Evolutionary conservation across 2,113 vertebrate genomes (phyloP).

Genomic region (Myiozetetes cayanensis): DNA sequence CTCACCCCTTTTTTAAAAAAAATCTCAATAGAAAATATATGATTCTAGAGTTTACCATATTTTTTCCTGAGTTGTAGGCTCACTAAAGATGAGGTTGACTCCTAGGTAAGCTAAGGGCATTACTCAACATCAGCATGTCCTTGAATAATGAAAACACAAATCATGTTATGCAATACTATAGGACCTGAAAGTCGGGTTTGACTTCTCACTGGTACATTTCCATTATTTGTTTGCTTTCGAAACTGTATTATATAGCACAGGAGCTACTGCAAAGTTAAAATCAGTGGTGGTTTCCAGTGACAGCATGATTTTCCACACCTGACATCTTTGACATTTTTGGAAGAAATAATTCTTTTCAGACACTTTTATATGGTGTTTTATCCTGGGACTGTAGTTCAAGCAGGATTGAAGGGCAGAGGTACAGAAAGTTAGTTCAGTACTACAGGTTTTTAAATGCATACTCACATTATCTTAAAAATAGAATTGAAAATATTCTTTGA

Average conservation of each 20-base stretch:
- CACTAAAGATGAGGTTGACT: background rate
- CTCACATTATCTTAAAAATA: background rate
- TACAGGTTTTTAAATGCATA: background rate
- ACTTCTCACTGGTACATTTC: conserved; percentile 49
- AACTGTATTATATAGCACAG: background rate
- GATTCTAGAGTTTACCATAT: background rate
- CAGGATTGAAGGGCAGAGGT: background rate
- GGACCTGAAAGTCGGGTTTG: conserved; percentile 52
- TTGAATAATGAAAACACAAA: conserved; percentile 24
- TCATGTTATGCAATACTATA: conserved; percentile 21
- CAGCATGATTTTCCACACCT: background rate
- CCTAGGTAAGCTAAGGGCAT: conserved; percentile 2
- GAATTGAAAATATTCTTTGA: background rate
- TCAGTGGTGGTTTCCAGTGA: background rate
- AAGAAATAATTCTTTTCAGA: background rate
- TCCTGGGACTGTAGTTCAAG: background rate
- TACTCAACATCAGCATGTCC: conserved; percentile 22
- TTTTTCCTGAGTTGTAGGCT: background rate
- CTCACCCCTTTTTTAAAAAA: background rate
- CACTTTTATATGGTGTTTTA: background rate
- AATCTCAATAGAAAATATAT: background rate
- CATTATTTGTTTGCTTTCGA: conserved; percentile 51
- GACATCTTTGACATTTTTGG: background rate
- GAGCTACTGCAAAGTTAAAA: background rate
- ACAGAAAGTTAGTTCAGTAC: background rate